Base-by-base conservation (phyloP, 2,113 vertebrate genomes). In the Fulica atra region DNA sequence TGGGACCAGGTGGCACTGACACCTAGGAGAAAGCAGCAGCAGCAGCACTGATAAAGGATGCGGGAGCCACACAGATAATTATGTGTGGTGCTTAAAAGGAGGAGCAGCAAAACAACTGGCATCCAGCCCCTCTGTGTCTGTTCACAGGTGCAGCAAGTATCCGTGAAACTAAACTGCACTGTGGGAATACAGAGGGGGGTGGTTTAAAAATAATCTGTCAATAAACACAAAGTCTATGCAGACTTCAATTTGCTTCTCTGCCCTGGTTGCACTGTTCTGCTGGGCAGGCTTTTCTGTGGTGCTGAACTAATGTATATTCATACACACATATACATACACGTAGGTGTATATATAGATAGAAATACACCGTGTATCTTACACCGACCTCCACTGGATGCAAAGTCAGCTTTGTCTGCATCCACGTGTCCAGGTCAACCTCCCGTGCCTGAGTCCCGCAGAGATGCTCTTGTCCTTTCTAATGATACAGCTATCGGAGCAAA, bases 1-100 rank as follows among this genome's bases (percentile, higher is more conserved):
- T 10, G 74, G 92, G 91, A 80, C 36, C 91, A 89, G 94, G 79
- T 82, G 90, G 66, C 89, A 80, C 31, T 10, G 68, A 44, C 76
- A 86, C 11, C 0, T 1, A 18, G 71, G 36, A 73, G 46, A 40
- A 83, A 70, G 87, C 69, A 46, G 80, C 64, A 44, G 87, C 57
- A 9, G 35, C 18, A 46, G 44, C 51, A 21, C 84, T 13, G 71
- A 57, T 33, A 72, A 53, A 80, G 72, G 86, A 81, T n/a, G 71
- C 3, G 0, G 71, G 56, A 88, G 81, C 38, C 77, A 64, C 70
- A 20, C 1, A 9, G 78, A 88, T 78, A 70, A 93, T 88, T 21
- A 14, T 0, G 7, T 10, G 56, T 6, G 53, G 20, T 53, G 69
- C 81, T 71, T 26, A 48, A 51, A 35, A 74, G 69, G 35, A 92